These are phyloP conservation scores for Ophion slaviceki DNA, from an alignment of 2,888 invertebrate species.

Conservation along the genomic window DNA sequence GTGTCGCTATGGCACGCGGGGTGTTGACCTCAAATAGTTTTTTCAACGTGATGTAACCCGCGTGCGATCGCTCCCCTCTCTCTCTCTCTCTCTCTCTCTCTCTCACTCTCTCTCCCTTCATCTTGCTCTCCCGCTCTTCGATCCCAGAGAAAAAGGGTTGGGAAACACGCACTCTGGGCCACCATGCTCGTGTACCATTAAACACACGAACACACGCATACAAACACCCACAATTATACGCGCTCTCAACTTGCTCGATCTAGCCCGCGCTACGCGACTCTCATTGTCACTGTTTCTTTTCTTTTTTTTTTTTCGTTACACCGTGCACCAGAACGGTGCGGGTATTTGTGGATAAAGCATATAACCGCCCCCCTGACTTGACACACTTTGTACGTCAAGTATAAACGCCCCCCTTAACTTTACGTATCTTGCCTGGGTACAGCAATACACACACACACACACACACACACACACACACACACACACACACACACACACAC, in stretches of 20 bases:
- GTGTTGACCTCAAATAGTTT: conserved; percentile 85
- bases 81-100: background rate
- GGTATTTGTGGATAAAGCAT: background rate
- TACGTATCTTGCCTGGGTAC: too few relatives aligned
- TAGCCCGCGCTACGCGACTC: conserved; percentile 2
- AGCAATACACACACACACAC: too few relatives aligned
- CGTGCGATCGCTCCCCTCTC: conserved; percentile 43
- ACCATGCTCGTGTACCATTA: conserved; percentile 77
- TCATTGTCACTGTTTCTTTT: conserved; percentile 14
- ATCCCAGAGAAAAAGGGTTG: conserved; percentile 78
- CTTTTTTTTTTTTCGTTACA: background rate
- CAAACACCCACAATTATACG: background rate
- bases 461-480: too few relatives aligned
- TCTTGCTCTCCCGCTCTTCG: background rate
- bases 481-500: too few relatives aligned
- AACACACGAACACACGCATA: conserved; percentile 64
- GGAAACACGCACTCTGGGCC: conserved; percentile 76
- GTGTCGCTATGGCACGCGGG: conserved; percentile 84
- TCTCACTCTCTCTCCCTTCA: conserved; percentile 4
- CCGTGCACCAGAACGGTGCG: background rate
- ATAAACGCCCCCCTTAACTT: too few relatives aligned
- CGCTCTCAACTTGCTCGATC: conserved; percentile 13
- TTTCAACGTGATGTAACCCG: conserved; percentile 81
- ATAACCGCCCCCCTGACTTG: background rate
- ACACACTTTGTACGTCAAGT: too few relatives aligned